These are phyloP conservation scores for Aphelocoma coerulescens DNA, from an alignment of 2,113 vertebrate genomes.

Conservation along the genomic window DNA sequence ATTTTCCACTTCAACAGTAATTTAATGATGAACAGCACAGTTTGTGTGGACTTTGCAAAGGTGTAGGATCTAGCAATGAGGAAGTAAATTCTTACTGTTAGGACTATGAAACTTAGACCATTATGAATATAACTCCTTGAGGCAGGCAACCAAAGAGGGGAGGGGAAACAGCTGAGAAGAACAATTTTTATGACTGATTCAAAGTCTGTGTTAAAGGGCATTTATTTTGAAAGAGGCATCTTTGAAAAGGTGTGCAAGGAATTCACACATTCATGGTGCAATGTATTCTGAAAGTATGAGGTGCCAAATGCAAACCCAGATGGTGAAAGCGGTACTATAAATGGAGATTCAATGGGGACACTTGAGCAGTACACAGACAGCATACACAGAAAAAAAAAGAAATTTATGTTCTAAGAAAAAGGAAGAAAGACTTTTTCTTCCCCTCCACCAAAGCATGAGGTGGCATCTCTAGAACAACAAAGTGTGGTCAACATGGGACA, in stretches of 20 bases:
- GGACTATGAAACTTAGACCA: neutral
- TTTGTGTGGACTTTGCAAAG: neutral
- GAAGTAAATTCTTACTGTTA: neutral
- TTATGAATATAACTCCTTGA: neutral
- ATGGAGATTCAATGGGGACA: neutral
- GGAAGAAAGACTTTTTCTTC: neutral
- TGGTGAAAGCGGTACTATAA: neutral
- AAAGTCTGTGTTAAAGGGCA: neutral
- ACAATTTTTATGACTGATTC: neutral
- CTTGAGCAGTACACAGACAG: neutral
- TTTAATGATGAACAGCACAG: neutral
- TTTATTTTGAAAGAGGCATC: neutral
- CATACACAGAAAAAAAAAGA: neutral
- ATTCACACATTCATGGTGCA: neutral
- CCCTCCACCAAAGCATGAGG: neutral
- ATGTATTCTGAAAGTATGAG: neutral
- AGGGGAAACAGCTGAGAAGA: constrained; percentile 2
- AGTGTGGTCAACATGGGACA: neutral
- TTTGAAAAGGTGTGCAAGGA: neutral
- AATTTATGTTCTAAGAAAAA: neutral
- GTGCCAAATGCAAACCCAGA: neutral
- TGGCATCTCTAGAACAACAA: neutral
- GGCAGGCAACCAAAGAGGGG: neutral
- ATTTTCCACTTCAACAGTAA: neutral
- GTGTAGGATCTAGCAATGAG: neutral